These are phyloP conservation scores for Notothenia coriiceps DNA, from an alignment of 2,113 vertebrate species.

Conservation along the genomic window DNA sequence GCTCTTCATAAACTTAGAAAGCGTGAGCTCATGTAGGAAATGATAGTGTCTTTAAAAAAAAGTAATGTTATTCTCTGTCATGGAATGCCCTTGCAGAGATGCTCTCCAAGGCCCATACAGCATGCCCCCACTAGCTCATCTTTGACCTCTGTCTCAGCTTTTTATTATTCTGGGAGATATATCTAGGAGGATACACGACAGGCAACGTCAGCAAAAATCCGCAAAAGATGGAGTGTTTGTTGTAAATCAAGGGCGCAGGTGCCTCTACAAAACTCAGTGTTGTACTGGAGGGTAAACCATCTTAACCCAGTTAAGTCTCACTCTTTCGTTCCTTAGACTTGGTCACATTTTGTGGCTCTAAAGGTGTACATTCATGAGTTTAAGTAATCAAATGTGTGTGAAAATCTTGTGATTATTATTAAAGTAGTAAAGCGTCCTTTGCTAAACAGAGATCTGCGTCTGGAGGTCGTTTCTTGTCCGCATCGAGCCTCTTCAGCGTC, in stretches of 20 bases:
- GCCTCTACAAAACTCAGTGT: slow-evolving; percentile 26
- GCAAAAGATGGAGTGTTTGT: slow-evolving; percentile 56
- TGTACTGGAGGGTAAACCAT: slow-evolving; percentile 1
- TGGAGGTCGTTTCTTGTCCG: slow-evolving; percentile 27
- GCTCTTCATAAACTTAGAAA: background rate
- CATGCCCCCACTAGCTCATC: slow-evolving; percentile 25
- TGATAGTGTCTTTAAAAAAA: background rate
- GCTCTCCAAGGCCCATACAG: slow-evolving; percentile 14
- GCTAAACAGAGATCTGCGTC: background rate
- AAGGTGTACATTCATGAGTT: background rate
- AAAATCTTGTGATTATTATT: background rate
- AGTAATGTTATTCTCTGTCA: background rate
- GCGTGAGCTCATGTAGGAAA: background rate
- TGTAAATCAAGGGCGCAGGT: slow-evolving; percentile 68
- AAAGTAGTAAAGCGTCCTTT: slow-evolving; percentile 1
- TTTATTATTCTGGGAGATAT: slow-evolving; percentile 8
- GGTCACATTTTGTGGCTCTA: background rate
- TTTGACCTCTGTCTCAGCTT: slow-evolving; percentile 42
- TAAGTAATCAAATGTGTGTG: background rate
- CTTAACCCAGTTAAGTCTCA: slow-evolving; percentile 22
- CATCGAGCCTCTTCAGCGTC: slow-evolving; percentile 22
- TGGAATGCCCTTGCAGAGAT: background rate
- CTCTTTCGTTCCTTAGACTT: background rate
- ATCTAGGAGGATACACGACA: slow-evolving; percentile 35
- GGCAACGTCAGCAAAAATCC: slow-evolving; percentile 69